Conservation (phyloP, 2,888 invertebrate species). For the Apodemia hepburni region DNA sequence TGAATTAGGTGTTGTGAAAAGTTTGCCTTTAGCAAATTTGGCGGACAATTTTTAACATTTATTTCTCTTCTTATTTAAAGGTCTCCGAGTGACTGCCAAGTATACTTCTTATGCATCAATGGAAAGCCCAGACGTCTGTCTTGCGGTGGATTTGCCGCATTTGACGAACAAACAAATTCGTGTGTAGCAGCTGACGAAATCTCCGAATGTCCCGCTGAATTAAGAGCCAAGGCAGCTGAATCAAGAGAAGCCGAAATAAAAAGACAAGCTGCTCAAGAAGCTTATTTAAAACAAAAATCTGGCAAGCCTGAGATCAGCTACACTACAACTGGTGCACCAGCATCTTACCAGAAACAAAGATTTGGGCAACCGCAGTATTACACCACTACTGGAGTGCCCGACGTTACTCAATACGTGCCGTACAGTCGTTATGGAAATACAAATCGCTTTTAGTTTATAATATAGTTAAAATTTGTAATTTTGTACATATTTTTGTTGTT, state of each 20-base stretch:
- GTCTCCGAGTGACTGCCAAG: constrained; percentile 85
- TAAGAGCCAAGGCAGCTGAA: constrained; percentile 47
- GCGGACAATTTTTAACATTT: too few relatives aligned
- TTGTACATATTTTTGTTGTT: constrained; percentile 4
- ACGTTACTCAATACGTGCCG: background rate
- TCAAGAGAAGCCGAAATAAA: constrained; percentile 51
- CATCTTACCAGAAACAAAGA: background rate
- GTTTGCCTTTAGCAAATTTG: background rate
- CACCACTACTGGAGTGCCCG: background rate
- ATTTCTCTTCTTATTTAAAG: constrained; percentile 42
- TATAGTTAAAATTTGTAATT: constrained; percentile 10
- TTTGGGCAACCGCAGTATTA: background rate
- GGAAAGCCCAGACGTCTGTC: constrained; percentile 86
- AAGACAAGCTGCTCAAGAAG: constrained; percentile 48
- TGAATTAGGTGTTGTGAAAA: too few relatives aligned
- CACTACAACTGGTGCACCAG: background rate
- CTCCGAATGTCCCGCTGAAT: constrained; percentile 82
- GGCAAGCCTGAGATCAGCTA: background rate
- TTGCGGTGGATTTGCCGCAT: constrained; percentile 89
- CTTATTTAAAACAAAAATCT: constrained; percentile 35
- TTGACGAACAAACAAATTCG: constrained; percentile 84
- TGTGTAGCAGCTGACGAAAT: constrained; percentile 91
- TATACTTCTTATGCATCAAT: constrained; percentile 89
- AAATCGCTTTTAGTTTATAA: constrained; percentile 11
- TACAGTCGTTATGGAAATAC: constrained; percentile 15